Evolutionary conservation across 2,797 vertebrate genomes (phyloP).

Genomic region (Gallinago solitaria): DNA sequence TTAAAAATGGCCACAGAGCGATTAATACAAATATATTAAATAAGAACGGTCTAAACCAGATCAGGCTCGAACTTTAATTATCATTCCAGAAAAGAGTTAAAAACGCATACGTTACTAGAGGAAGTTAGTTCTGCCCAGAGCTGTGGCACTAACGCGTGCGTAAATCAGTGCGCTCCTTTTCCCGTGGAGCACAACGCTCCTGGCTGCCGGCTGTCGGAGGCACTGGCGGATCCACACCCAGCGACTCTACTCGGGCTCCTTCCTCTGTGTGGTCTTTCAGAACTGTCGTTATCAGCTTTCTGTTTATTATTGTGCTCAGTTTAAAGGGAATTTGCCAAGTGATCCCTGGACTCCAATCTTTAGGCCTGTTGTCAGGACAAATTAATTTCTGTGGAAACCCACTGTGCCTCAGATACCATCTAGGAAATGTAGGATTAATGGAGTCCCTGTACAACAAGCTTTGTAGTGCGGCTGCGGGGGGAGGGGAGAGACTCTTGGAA

Average conservation of each 20-base stretch:
- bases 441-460: slow-evolving; percentile 72
- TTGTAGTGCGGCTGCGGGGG: slow-evolving; percentile 57
- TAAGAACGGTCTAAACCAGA: rapidly evolving
- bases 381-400: slow-evolving; percentile 83
- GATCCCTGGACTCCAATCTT: slow-evolving; percentile 81
- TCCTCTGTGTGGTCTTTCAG: slow-evolving; percentile 71
- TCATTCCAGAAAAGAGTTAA: neutral
- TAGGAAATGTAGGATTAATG: slow-evolving; percentile 81
- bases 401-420: slow-evolving; percentile 77
- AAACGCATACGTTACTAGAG: neutral
- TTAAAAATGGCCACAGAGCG: rapidly evolving
- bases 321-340: slow-evolving; percentile 79
- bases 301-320: slow-evolving; percentile 77
- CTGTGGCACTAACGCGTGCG: neutral
- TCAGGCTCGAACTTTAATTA: neutral
- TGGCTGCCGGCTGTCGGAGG: slow-evolving; percentile 3
- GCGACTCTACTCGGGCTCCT: neutral
- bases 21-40: neutral
- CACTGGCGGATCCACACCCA: neutral
- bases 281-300: slow-evolving; percentile 72
- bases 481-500: neutral
- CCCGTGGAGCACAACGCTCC: neutral
- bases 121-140: neutral
- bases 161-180: slow-evolving; percentile 21
- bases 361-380: slow-evolving; percentile 80